These are phyloP conservation scores for Drosophila longiperda DNA, from an alignment of 2,888 invertebrate genomes.

Conservation along the genomic window DNA sequence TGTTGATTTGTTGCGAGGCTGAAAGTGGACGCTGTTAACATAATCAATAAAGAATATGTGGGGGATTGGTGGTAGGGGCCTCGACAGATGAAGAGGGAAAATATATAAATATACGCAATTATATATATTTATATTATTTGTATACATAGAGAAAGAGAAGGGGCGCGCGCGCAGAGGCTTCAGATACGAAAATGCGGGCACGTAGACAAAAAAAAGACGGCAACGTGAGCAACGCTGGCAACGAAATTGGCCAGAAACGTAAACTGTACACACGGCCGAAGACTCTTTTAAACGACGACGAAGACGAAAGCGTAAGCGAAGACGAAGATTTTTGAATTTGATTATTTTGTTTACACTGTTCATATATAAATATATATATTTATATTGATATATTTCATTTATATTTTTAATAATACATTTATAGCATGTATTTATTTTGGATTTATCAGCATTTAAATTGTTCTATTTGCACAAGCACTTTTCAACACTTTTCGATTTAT, in stretches of 20 bases:
- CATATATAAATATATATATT: constrained; percentile 17
- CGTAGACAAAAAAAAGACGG: constrained; percentile 60
- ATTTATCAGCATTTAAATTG: constrained; percentile 15
- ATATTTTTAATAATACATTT: constrained; percentile 8
- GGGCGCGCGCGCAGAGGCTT: constrained; percentile 44
- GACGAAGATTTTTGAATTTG: constrained; percentile 27
- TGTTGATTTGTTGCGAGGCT: constrained; percentile 26
- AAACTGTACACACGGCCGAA: constrained; percentile 55
- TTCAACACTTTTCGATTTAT: constrained; percentile 21
- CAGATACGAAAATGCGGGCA: constrained; percentile 42
- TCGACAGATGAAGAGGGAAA: constrained; percentile 24
- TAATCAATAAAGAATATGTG: constrained; percentile 34
- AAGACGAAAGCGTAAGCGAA: constrained; percentile 16
- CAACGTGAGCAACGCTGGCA: constrained; percentile 42
- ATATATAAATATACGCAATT: neutral
- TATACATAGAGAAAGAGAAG: constrained; percentile 4
- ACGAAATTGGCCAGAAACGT: constrained; percentile 50
- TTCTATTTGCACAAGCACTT: constrained; percentile 57
- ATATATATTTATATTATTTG: neutral
- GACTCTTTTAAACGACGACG: constrained; percentile 21
- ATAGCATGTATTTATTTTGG: constrained; percentile 4
- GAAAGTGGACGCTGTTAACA: constrained; percentile 13
- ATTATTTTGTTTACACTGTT: constrained; percentile 36
- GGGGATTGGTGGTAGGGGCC: neutral
- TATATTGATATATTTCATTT: constrained; percentile 8